phyloP scores from a whole-genome alignment of 2,888 invertebrate genomes.

The Epsilonema sp. region DNA sequence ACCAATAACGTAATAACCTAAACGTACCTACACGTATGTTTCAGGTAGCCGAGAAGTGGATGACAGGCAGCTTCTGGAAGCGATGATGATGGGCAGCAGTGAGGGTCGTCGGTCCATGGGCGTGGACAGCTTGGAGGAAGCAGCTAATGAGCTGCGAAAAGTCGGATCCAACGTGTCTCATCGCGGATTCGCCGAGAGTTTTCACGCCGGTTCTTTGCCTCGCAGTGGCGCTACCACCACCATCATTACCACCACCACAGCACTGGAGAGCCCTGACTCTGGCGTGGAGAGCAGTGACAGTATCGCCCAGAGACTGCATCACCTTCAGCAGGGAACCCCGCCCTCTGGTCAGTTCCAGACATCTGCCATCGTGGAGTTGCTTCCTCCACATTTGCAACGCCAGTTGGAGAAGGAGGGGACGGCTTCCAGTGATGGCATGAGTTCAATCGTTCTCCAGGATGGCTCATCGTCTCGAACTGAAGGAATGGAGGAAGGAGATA shows the following conservation, averaged over 20 bases:
- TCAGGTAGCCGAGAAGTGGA: too few species aligned
- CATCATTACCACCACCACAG: too few species aligned
- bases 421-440: neutral
- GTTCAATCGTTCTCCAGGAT: neutral
- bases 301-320: neutral
- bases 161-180: neutral
- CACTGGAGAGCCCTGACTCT: slow-evolving; percentile 1
- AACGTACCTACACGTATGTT: too few species aligned
- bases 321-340: neutral
- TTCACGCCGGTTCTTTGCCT: too few species aligned
- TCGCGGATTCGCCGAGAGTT: neutral
- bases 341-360: neutral
- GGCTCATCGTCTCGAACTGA: neutral
- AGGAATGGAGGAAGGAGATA: neutral
- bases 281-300: slow-evolving; percentile 1
- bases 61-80: too few species aligned
- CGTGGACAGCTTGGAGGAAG: neutral
- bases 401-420: too few species aligned
- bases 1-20: too few species aligned
- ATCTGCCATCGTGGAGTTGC: neutral
- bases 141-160: neutral
- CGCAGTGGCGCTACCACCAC: too few species aligned
- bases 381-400: too few species aligned
- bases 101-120: neutral
- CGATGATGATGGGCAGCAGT: too few species aligned